phyloP scores from a whole-genome alignment of 2,113 vertebrate species.

The Grantiella picta region DNA sequence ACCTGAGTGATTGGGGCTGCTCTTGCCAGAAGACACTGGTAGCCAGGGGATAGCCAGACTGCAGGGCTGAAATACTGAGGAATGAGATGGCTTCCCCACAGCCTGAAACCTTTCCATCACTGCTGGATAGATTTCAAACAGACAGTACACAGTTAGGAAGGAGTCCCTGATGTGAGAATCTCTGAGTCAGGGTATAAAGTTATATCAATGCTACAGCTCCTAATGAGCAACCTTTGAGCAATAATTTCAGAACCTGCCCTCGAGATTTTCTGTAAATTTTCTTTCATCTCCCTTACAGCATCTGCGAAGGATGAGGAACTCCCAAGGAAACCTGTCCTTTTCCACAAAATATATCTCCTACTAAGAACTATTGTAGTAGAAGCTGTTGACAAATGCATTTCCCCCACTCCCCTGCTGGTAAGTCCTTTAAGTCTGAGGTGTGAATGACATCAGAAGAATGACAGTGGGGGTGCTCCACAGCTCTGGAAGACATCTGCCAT shows the following conservation, averaged over 20 bases:
- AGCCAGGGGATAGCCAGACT: not conserved
- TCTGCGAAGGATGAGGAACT: not conserved
- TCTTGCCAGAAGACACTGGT: not conserved
- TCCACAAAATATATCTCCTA: not conserved
- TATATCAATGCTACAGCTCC: not conserved
- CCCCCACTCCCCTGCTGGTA: not conserved
- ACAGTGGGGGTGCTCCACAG: not conserved
- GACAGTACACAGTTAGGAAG: not conserved
- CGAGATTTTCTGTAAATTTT: not conserved
- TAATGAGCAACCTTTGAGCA: not conserved
- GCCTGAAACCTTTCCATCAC: not conserved
- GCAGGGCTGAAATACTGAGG: not conserved
- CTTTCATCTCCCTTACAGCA: not conserved
- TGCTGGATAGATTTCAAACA: not conserved
- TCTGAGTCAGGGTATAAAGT: not conserved
- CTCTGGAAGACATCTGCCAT: not conserved
- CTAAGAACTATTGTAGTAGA: not conserved
- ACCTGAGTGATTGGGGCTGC: not conserved
- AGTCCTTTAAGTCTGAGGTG: not conserved
- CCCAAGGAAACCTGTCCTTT: not conserved
- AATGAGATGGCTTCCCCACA: not conserved
- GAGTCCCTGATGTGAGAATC: not conserved
- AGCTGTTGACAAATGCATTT: not conserved
- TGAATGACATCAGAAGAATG: not conserved
- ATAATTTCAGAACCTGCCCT: not conserved